Conservation (phyloP, 2,888 invertebrate species). For the Criorhina ranunculi region DNA sequence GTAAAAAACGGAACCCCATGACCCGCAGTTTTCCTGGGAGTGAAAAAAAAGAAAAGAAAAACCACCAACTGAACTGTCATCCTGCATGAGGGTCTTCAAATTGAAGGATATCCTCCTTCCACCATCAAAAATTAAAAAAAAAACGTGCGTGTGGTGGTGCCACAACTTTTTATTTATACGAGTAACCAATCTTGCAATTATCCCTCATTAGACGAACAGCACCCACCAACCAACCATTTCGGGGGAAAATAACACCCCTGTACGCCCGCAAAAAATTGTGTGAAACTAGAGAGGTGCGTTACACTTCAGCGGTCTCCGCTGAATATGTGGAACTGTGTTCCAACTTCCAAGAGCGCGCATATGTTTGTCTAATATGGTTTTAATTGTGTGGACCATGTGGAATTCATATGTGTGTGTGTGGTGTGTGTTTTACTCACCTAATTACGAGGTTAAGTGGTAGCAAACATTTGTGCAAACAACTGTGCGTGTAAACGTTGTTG, state of each 20-base stretch:
- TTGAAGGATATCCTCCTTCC: constrained; percentile 15
- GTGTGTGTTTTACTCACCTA: not conserved
- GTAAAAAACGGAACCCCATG: constrained; percentile 22
- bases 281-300: constrained; percentile 27
- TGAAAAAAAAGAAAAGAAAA: constrained; percentile 8
- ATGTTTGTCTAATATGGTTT: constrained; percentile 34
- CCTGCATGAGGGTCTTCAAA: constrained; percentile 28
- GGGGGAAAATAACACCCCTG: not conserved
- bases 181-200: constrained; percentile 33
- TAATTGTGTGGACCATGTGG: constrained; percentile 18
- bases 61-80: constrained; percentile 12
- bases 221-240: not conserved
- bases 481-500: not conserved
- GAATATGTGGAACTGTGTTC: not conserved
- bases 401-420: not conserved
- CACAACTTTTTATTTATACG: constrained; percentile 23
- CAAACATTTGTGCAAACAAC: constrained; percentile 19
- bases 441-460: not conserved
- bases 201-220: constrained; percentile 30
- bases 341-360: constrained; percentile 20
- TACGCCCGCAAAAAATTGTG: constrained; percentile 20
- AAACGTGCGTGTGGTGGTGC: constrained; percentile 29
- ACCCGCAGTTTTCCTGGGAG: constrained; percentile 57
- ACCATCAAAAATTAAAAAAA: constrained; percentile 24
- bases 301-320: constrained; percentile 15